Conservation (phyloP, 2,113 vertebrate genomes). For the Dermatemys mawii region DNA sequence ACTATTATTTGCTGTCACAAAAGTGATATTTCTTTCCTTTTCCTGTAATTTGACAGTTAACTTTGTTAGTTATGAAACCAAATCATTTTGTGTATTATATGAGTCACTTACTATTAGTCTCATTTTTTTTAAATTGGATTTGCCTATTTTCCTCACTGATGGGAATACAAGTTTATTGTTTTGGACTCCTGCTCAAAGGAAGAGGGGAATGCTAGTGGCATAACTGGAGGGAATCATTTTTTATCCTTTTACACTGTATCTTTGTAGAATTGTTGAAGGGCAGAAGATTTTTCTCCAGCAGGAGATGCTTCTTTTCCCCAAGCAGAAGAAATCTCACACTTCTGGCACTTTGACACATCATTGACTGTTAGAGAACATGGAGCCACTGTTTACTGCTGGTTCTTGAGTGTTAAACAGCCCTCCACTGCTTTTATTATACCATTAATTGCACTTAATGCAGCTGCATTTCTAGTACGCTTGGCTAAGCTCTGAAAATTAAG, state of each 20-base stretch:
- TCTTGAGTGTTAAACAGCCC: slow-evolving; percentile 85
- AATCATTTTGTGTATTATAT: slow-evolving; percentile 50
- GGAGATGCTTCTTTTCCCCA: background rate
- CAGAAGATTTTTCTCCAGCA: slow-evolving; percentile 31
- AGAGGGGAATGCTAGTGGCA: slow-evolving; percentile 68
- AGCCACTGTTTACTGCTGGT: slow-evolving; percentile 82
- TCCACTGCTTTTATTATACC: slow-evolving; percentile 88
- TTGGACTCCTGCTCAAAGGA: slow-evolving; percentile 55
- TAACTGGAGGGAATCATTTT: slow-evolving; percentile 76
- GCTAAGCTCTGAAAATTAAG: slow-evolving; percentile 91
- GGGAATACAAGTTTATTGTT: slow-evolving; percentile 64
- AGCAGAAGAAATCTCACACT: slow-evolving; percentile 56
- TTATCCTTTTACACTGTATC: slow-evolving; percentile 27
- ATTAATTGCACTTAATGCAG: slow-evolving; percentile 92
- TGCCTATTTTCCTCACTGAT: slow-evolving; percentile 44
- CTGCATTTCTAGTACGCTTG: slow-evolving; percentile 84
- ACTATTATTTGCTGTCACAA: slow-evolving; percentile 20
- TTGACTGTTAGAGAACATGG: slow-evolving; percentile 70
- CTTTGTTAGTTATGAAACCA: slow-evolving; percentile 42
- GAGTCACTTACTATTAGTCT: slow-evolving; percentile 67
- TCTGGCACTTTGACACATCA: slow-evolving; percentile 68
- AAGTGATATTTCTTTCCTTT: slow-evolving; percentile 17
- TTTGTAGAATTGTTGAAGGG: slow-evolving; percentile 68
- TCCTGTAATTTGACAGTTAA: slow-evolving; percentile 53
- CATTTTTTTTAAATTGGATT: slow-evolving; percentile 66